Evolutionary conservation across 2,113 vertebrate genomes (phyloP), one percentile per base, ranked within the genome.

Genomic region (Gopherus flavomarginatus): DNA sequence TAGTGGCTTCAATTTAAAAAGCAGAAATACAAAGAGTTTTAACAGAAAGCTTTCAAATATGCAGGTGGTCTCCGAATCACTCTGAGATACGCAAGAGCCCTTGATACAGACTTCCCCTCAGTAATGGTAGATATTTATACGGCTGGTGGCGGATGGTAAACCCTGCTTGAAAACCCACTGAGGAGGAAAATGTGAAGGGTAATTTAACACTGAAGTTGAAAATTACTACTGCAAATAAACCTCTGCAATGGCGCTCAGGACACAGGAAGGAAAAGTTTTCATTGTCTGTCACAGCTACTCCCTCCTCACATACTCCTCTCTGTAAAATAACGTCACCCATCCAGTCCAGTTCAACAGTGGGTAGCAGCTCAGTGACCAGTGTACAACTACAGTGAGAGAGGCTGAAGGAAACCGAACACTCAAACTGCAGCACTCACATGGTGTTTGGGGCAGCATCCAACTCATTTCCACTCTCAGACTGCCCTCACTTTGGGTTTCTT

Each of bases 401-500:
- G 8, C n/a, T 72, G 62, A 77, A 5, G 11, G 75, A 78, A 14
- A 78, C 5, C 47, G 42, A 47, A 11, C 13, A 35, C 59, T n/a
- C 14, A 49, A 22, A 35, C 35, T 35, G 31, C 80, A 89, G 86
- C 26, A 84, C 27, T 10, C 14, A 38, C 75, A 59, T 8, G 12
- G 27, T 27, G 1, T 19, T 77, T 19, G 50, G 47, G 0, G 17
- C 44, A 92, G 92, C 57, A 85, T 50, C 69, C 2, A 59, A 69
- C 81, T 82, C 6, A 93, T 78, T 90, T 91, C 79, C 85, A 75
- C 38, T 93, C 35, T 35, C 50, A 26, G 91, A n/a, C n/a, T 83
- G 53, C 79, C 93, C 89, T 83, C 78, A 54, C 90, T 97, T 93
- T 95, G 94, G 92, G 89, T 92, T 95, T 93, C 56, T 97, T 97